A percentile compares a stretch with the other conserved stretches of the same genome.
Evolutionary conservation across 2,113 vertebrate species (phyloP).

Genomic region (Dromaius novaehollandiae): DNA sequence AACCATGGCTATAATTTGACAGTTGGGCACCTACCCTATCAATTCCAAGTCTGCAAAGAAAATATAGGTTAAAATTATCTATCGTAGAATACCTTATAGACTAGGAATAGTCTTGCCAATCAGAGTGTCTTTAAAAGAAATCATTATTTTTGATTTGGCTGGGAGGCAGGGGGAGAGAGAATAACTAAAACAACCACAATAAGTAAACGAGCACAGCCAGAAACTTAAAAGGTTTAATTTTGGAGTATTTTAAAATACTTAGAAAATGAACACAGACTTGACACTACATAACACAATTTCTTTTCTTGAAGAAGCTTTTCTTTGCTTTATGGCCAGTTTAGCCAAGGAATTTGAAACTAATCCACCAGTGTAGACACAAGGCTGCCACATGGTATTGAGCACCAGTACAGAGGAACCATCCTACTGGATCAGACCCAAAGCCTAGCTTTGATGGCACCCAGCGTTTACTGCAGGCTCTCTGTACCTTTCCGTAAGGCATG

Average conservation of each 20-base stretch:
- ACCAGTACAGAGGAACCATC: not conserved
- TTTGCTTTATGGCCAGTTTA: not conserved
- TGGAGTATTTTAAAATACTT: not conserved
- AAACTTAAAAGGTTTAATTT: not conserved
- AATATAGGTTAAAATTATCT: constrained; percentile 6
- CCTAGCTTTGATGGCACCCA: not conserved
- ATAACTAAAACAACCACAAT: not conserved
- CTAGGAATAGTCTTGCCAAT: constrained; percentile 22
- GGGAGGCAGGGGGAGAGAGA: not conserved
- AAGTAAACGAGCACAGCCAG: not conserved
- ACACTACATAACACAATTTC: not conserved
- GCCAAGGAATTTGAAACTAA: not conserved
- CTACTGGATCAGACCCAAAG: not conserved
- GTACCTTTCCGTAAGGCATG: not conserved
- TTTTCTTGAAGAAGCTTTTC: not conserved
- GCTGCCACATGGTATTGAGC: not conserved
- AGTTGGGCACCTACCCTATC: constrained; percentile 28
- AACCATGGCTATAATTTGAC: constrained; percentile 19
- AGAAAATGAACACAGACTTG: not conserved
- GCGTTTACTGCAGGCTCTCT: not conserved
- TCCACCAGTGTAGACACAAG: not conserved
- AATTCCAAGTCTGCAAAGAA: constrained; percentile 12
- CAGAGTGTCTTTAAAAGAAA: constrained; percentile 29
- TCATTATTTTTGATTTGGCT: constrained; percentile 4
- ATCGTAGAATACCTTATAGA: not conserved